Base-by-base conservation (phyloP, 2,888 invertebrate species). In the Pandemis heparana region DNA sequence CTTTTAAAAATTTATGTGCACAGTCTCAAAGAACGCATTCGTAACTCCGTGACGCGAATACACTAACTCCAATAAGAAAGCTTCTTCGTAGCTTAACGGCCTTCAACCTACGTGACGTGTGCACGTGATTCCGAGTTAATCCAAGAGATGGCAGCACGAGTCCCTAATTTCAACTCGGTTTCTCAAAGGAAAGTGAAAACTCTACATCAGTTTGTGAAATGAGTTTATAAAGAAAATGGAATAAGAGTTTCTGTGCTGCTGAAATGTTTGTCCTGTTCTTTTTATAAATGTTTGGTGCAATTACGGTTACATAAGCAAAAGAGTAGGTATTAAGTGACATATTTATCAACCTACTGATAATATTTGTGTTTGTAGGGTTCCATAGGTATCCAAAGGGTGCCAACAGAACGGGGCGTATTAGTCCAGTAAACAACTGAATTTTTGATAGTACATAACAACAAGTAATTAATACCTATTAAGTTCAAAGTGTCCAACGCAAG, bases 181-280 rank as follows among this genome's bases (percentile, higher is more conserved):
- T 63, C 14, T 53, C 38, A 59, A 70, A 72, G 74, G 72, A 76
- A 64, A 75, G 70, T 72, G 70, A 74, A 75, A 74, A 70, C 75
- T 75, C 84, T 85, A 85, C 87, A 84, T 86, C 41, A 39, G 56
- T 67, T 56, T 14, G 18, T 12, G 18, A 56, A 56, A 56, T 67
- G 16, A 67, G 41, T 67, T 67, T 23, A 56, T 18, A 18, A 23
- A 67, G 38, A 43, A 66, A 56, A 41, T 23, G 18, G 14, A 56
- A 6, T 9, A 14, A 41, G 56, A 56, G 53, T 14, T 56, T 16
- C 43, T 18, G 18, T 56, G 16, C 43, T 18, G 18, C 41, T 63
- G 16, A 18, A 43, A 43, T 18, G 16, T 61, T 61, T 12, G 9
- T 61, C 5, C 5, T 16, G 6, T 9, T 39, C 14, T 61, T 41